Evolutionary conservation across 1,140 invertebrate genomes (phyloP).

Genomic region (Pseudomyrmex concolor): DNA sequence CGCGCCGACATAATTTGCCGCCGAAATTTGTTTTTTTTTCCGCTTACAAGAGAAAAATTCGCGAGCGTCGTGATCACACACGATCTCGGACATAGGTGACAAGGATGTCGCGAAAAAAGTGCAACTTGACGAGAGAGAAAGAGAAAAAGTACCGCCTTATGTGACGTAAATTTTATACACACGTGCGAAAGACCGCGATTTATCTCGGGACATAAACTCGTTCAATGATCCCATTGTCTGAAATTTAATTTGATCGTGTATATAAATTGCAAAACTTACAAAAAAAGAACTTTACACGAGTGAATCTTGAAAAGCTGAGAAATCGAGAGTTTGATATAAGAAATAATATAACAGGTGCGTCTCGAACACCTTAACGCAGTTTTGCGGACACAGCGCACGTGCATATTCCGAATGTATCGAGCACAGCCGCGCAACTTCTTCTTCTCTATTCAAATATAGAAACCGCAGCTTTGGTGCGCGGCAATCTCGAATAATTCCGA

Average conservation of each 20-base stretch:
- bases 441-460: conserved; percentile 15
- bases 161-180: conserved; percentile 23
- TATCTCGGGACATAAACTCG: conserved; percentile 20
- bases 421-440: conserved; percentile 45
- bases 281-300: no score
- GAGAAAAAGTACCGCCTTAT: conserved; percentile 17
- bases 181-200: neutral
- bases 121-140: conserved; percentile 11
- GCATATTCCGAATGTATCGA: conserved; percentile 47
- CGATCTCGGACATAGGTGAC: neutral
- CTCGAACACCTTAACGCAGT: neutral
- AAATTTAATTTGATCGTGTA: conserved; percentile 6
- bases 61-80: neutral
- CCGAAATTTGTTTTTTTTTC: no score
- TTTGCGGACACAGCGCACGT: conserved; percentile 13
- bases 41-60: conserved; percentile 52
- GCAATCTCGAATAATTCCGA: conserved; percentile 52
- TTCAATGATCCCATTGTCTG: neutral
- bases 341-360: conserved; percentile 19
- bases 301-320: no score
- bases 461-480: conserved; percentile 29
- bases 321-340: conserved; percentile 8
- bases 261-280: no score
- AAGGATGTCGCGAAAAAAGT: neutral
- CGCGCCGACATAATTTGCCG: neutral